Conservation (phyloP, 1,140 invertebrate genomes). For the Ceratosolen solmsi region DNA sequence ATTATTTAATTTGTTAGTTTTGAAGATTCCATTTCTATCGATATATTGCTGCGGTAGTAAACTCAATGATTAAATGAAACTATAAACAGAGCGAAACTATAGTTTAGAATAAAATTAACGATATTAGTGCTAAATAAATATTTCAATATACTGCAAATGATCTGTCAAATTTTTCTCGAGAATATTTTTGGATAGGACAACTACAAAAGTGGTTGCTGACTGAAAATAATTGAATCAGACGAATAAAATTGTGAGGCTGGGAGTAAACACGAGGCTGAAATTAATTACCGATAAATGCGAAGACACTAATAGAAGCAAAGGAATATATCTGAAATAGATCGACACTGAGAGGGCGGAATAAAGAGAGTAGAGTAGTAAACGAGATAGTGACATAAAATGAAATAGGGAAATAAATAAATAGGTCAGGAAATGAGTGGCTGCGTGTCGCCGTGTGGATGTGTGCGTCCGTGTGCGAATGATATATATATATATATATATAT, state of each 20-base stretch:
- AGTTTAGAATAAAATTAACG: too few species aligned
- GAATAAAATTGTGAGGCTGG: background rate
- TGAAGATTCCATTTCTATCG: too few species aligned
- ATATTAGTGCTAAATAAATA: too few species aligned
- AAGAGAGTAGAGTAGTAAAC: background rate
- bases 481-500: too few species aligned
- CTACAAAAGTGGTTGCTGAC: background rate
- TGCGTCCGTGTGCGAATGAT: too few species aligned
- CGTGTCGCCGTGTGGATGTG: background rate
- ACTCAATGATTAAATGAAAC: too few species aligned
- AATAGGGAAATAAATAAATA: background rate
- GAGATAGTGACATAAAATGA: background rate
- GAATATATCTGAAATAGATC: background rate
- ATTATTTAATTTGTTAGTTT: too few species aligned
- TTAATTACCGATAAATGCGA: background rate
- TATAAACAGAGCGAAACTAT: too few species aligned
- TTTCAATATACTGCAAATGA: too few species aligned
- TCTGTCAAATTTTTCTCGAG: too few species aligned
- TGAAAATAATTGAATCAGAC: background rate
- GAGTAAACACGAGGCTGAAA: background rate
- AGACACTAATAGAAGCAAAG: background rate
- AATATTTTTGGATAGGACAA: too few species aligned
- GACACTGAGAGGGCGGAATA: background rate
- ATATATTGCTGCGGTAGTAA: too few species aligned
- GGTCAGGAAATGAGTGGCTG: background rate